Conservation (phyloP, 2,797 vertebrate species). For the Gadopsis marmoratus region DNA sequence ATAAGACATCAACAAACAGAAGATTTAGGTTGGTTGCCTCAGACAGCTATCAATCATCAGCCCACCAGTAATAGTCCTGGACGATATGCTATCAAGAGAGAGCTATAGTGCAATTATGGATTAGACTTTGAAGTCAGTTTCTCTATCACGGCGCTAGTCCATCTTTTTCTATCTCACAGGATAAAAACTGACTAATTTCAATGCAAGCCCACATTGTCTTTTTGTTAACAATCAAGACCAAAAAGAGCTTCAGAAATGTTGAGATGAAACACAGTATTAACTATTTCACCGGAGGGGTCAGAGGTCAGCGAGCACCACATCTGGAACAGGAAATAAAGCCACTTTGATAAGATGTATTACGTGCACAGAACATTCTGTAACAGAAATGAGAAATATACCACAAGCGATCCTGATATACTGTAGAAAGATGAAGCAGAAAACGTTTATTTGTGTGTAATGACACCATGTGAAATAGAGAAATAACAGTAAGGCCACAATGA, state of each 20-base stretch:
- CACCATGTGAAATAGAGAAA: no score
- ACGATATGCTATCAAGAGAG: background rate
- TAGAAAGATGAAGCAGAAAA: background rate
- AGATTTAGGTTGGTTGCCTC: slow-evolving; percentile 3
- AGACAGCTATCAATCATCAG: slow-evolving; percentile 3
- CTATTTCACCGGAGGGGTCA: background rate
- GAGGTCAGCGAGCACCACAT: background rate
- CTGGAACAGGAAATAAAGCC: background rate
- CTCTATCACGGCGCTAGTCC: background rate
- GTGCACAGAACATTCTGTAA: background rate
- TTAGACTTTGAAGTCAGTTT: slow-evolving; percentile 18
- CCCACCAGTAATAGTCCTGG: background rate
- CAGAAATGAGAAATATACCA: background rate
- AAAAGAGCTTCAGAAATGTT: background rate
- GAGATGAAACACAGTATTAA: background rate
- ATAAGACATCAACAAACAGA: slow-evolving; percentile 41
- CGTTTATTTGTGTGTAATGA: background rate
- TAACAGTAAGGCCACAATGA: no score
- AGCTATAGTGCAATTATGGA: background rate
- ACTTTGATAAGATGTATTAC: background rate
- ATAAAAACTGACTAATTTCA: background rate
- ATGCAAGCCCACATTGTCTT: background rate
- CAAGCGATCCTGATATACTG: background rate
- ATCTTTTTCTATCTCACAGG: background rate
- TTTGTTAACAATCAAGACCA: background rate